A percentile compares a stretch with the other conserved stretches of the same genome.
Conservation (phyloP, 2,888 invertebrate genomes). For the Gymnocheta viridis region DNA sequence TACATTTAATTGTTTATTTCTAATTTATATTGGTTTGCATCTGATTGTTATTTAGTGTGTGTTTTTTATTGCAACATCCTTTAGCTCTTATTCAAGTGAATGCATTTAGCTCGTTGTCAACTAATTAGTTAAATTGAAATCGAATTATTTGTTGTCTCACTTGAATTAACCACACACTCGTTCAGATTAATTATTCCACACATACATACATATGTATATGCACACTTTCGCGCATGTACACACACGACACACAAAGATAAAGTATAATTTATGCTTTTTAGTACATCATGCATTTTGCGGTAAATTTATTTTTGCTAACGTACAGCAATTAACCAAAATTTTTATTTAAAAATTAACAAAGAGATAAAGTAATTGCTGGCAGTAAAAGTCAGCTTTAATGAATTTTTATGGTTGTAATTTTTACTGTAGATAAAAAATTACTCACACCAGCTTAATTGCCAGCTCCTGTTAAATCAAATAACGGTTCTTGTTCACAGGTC, state of each 20-base stretch:
- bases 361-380: not conserved
- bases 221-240: not conserved
- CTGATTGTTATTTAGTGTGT: not conserved
- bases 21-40: conserved; percentile 9
- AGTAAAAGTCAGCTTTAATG: not conserved
- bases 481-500: no score
- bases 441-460: no score
- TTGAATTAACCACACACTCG: conserved; percentile 74
- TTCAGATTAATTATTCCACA: conserved; percentile 77
- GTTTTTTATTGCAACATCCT: not conserved
- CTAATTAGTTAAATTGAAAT: conserved; percentile 81
- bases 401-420: no score
- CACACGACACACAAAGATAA: not conserved
- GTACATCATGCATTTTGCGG: conserved; percentile 38
- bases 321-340: conserved; percentile 13
- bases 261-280: conserved; percentile 33
- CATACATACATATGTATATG: conserved; percentile 37
- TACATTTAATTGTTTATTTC: conserved; percentile 7
- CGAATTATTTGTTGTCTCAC: conserved; percentile 81
- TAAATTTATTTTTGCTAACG: conserved; percentile 43
- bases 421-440: no score
- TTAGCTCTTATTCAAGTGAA: not conserved
- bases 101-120: conserved; percentile 72
- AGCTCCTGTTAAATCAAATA: no score
- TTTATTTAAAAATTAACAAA: not conserved